Base-by-base conservation (phyloP, 2,888 invertebrate genomes). In the Cheilosia vulpina region DNA sequence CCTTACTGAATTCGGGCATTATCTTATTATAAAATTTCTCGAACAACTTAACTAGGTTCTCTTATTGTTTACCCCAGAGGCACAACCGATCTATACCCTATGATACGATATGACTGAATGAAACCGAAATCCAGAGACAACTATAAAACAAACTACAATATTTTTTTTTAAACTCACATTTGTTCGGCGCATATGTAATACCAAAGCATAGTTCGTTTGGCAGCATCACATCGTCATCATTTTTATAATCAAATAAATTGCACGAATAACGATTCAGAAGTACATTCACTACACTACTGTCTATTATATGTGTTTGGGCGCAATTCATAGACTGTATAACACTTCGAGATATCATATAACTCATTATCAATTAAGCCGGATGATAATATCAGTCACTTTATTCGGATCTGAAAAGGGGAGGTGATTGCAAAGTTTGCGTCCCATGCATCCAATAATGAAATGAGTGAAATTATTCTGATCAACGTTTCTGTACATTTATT, bases 321-420 rank as follows among this genome's bases (percentile, higher is more conserved):
- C 69, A 71, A 66, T 80, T 73, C 72, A 45, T 72, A 62, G 78
- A 71, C 63, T 75, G 75, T 75, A 72, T 72, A 65, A 73, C 57
- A 73, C 65, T 87, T 76, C 62, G 69, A 77, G 73, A 76, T 73
- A 87, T 72, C 79, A 73, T 57, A 77, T 72, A 78, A 81, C 75
- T 82, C 68, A 87, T 81, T 87, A 79, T 83, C 88, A 87, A 88
- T 87, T 87, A 87, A 87, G 87, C 84, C 84, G 83, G 84, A 87
- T 88, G 87, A 84, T 84, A 81, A 69, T 68, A 87, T 77, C 78
- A 76, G 60, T 55, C 68, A 63, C 45, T 52, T 77, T 65, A 75
- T 52, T 52, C 50, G 45, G 53, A 76, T 62, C 45, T 83, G 34
- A 24, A 47, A 68, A 15, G 55, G 81, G 72, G 76, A 79, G 75